Conservation (phyloP, 2,888 invertebrate species). For the Megastigmus dorsalis region DNA sequence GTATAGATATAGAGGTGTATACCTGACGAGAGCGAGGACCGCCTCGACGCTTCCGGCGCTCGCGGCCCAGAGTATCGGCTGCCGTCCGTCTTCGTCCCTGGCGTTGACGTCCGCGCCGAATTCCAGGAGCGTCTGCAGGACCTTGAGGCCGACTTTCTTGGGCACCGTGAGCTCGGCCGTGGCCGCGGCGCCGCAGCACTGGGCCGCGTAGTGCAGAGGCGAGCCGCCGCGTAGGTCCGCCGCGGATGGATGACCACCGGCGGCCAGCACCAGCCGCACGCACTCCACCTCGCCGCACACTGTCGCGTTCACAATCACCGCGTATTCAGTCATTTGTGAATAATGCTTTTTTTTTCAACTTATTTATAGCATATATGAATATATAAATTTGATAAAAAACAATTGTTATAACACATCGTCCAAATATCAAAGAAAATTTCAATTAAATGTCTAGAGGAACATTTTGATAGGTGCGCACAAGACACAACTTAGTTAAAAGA, state of each 20-base stretch:
- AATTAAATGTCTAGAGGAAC: no score
- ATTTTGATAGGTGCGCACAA: no score
- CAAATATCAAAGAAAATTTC: no score
- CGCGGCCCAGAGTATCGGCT: slow-evolving; percentile 97
- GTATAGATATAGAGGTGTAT: no score
- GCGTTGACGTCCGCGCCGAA: slow-evolving; percentile 89
- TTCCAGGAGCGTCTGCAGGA: slow-evolving; percentile 85
- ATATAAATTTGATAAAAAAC: no score
- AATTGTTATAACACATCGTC: no score
- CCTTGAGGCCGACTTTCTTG: slow-evolving; percentile 82
- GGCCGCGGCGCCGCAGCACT: slow-evolving; percentile 92
- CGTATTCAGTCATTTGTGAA: no score
- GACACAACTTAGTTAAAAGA: no score
- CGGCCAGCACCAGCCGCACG: slow-evolving; percentile 87
- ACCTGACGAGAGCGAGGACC: slow-evolving; percentile 88
- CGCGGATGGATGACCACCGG: slow-evolving; percentile 90
- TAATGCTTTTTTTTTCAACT: no score
- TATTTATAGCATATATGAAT: no score
- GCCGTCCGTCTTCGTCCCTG: slow-evolving; percentile 93
- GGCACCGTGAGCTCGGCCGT: slow-evolving; percentile 71
- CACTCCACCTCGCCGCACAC: slow-evolving; percentile 96
- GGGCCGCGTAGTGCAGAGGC: slow-evolving; percentile 97
- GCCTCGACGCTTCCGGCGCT: slow-evolving; percentile 97
- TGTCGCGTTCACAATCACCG: no score
- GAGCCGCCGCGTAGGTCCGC: slow-evolving; percentile 96